Percentiles rank a stretch among this genome's conserved stretches.
Conservation (phyloP, 2,113 vertebrate genomes). For the Melanostigma gelatinosum region DNA sequence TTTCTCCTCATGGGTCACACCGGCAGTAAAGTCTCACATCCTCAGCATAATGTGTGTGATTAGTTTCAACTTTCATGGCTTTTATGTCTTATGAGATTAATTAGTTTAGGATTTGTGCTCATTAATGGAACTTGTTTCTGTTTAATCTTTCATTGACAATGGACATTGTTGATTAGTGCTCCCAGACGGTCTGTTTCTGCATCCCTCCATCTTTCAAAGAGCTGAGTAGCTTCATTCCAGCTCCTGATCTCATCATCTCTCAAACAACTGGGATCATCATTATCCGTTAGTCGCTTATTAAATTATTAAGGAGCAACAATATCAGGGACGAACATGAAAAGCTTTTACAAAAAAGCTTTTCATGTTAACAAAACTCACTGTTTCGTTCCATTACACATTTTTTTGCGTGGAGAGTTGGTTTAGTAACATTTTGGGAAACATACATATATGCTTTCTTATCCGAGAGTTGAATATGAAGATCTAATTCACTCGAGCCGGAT, state of each 20-base stretch:
- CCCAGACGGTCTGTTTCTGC: neutral
- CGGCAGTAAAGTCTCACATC: constrained; percentile 39
- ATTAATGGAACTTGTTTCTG: neutral
- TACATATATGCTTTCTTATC: neutral
- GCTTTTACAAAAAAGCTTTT: too few species aligned
- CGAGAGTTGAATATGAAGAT: neutral
- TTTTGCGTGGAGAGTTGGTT: neutral
- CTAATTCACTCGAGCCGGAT: neutral
- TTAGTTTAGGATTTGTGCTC: constrained; percentile 5
- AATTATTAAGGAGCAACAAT: neutral
- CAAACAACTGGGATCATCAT: constrained; percentile 21
- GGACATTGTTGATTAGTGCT: neutral
- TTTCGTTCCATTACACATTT: neutral
- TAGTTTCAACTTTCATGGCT: constrained; percentile 3
- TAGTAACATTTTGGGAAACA: neutral
- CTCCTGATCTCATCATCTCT: constrained; percentile 16
- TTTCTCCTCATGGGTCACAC: constrained; percentile 15
- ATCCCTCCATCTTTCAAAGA: neutral
- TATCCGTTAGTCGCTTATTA: neutral
- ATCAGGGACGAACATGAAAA: constrained; percentile 3
- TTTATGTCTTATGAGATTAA: neutral
- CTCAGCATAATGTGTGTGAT: constrained; percentile 28
- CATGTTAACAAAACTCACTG: neutral
- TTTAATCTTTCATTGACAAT: constrained; percentile 22
- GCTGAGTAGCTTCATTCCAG: neutral